Evolutionary conservation across 2,888 invertebrate species (phyloP), one percentile per base, ranked within the genome.

Genomic region (Craniophora ligustri): DNA sequence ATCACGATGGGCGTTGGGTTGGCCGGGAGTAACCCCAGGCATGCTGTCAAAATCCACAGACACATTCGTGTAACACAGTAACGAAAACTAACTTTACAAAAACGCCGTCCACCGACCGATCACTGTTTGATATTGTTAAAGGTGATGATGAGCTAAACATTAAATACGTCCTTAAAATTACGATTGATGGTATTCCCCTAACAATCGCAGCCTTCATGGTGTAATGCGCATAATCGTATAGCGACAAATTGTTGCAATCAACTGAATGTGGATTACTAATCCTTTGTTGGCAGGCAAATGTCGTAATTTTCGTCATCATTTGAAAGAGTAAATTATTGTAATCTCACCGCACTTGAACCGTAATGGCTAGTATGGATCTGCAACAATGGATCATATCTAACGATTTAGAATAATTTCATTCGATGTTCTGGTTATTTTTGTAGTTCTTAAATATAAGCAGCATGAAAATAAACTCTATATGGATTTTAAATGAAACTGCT

Each of bases 191-290:
- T 89, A 91, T 92, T 92, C 83, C 89, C 91, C 88, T 84, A 87
- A 89, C 87, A 84, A 89, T 83, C 82, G 78, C 76, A 91, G 86
- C 92, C 92, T 93, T 93, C 92, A 92, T 92, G 92, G 85, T 87
- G 65, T 85, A 83, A 86, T 91, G 89, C 86, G 79, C 85, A 76
- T 85, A 82, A 81, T 82, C 82, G 84, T 78, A 79, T 77, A 79
- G 88, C 86, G 87, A 86, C 82, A 91, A 91, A 92, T 92, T 91
- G 86, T 85, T 81, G 89, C 89, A 91, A 92, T 91, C 87, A 89
- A 77, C 84, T 78, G 86, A 86, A 88, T 85, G 85, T 84, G 84
- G 83, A 86, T 89, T 84, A 87, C 85, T 85, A 87, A 89, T 87
- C 85, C 78, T 76, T 79, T 75, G 78, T 76, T 72, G 67, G 46